Percentiles rank a stretch among this genome's conserved stretches.
Evolutionary conservation across 2,113 vertebrate genomes (phyloP).

Genomic region (Pedionomus torquatus): DNA sequence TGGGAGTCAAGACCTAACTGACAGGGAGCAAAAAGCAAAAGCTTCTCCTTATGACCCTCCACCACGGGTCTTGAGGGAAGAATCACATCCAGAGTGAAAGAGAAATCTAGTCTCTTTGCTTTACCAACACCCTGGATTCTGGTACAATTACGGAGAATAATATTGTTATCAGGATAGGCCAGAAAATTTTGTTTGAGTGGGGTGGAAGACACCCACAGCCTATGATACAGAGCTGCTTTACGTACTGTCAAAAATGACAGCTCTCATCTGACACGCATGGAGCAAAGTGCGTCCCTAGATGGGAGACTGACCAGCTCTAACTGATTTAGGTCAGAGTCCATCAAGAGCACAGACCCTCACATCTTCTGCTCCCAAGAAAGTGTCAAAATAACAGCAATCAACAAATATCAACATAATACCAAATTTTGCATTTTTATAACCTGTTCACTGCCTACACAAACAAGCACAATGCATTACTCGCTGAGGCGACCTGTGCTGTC

Average conservation of each 20-base stretch:
- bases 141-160: neutral
- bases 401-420: slow-evolving; percentile 43
- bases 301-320: neutral
- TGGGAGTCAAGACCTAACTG: neutral
- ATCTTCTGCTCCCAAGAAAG: neutral
- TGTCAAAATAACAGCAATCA: neutral
- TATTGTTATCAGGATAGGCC: neutral
- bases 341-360: neutral
- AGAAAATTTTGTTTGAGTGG: neutral
- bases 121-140: neutral
- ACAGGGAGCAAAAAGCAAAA: neutral
- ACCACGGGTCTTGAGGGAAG: neutral
- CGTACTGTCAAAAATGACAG: neutral
- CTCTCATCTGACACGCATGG: neutral
- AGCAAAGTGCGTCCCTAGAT: neutral
- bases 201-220: neutral
- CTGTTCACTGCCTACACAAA: neutral
- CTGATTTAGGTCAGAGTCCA: neutral
- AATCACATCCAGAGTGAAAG: neutral
- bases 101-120: neutral
- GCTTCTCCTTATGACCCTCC: neutral
- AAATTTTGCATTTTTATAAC: slow-evolving; percentile 26
- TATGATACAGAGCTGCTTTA: neutral
- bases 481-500: neutral
- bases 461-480: neutral